Base-by-base conservation (phyloP, 2,113 vertebrate species). In the Alligator mississippiensis region DNA sequence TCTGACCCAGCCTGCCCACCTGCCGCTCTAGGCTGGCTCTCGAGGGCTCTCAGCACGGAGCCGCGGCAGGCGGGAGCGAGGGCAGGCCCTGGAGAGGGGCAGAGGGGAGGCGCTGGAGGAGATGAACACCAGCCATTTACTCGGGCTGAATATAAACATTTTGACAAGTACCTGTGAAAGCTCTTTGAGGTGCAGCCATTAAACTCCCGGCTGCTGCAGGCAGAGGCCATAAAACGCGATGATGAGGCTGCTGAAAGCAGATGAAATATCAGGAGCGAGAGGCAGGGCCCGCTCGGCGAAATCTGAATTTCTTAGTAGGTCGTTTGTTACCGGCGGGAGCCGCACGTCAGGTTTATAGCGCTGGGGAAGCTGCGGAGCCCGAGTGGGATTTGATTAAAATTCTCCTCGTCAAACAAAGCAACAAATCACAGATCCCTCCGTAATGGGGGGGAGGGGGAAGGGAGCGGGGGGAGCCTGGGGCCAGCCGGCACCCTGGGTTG, bases 271-370 rank as follows among this genome's bases (percentile, higher is more conserved):
- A 94, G 87, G 93, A 95, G 93, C 94, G 82, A 96, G 93, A 96
- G 96, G 94, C 97, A 88, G 93, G 87, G 95, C 96, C 96, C 93
- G 94, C 95, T 96, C 95, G 90, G 90, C 0, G 22, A 87, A 95
- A 96, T 96, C 96, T 96, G 96, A 97, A 96, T 97, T 96, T 93
- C 97, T 92, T 96, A 97, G 96, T 92, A 97, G 97, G 96, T 94
- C 97, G 80, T 97, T 97, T 97, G 95, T 97, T 96, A 96, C 88
- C 1, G 88, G 90, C 93, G 85, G 95, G 96, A 94, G 94, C 87
- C 79, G 30, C 76, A 62, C 90, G 90, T 94, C 96, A 95, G 94
- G 93, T 97, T 97, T 97, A 97, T 97, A 91, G 97, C 59, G 81
- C 95, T 93, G 90, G 94, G 93, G 94, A 97, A 95, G 96, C 96